phyloP scores from a whole-genome alignment of 2,888 invertebrate genomes.

The Lumbricus terrestris region DNA sequence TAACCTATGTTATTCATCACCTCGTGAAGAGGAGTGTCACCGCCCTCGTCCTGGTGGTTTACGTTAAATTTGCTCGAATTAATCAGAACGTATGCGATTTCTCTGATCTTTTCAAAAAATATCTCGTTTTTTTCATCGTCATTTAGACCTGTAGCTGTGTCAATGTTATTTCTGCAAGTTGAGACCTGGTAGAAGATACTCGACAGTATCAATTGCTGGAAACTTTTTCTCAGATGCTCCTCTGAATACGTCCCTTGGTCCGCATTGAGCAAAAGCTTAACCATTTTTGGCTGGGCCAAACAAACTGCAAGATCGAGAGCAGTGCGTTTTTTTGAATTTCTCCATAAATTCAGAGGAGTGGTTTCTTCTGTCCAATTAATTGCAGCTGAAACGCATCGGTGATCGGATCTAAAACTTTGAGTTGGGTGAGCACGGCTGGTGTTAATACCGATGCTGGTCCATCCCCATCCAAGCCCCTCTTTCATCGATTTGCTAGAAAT shows the following conservation, averaged over 20 bases:
- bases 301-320: background rate
- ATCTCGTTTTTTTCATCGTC: no score
- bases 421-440: no score
- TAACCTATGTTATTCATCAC: no score
- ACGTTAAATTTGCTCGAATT: no score
- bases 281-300: background rate
- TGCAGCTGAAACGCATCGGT: background rate
- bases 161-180: background rate
- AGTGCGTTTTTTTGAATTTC: background rate
- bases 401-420: background rate
- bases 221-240: background rate
- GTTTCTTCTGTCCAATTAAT: background rate
- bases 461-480: no score
- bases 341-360: background rate
- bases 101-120: no score
- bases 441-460: no score
- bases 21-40: no score
- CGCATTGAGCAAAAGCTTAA: background rate
- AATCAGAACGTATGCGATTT: no score
- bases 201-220: no score
- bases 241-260: background rate
- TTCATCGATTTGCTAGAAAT: background rate
- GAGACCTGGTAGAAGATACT: accelerated
- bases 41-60: no score
- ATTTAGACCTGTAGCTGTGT: no score